Evolutionary conservation across 2,888 invertebrate species (phyloP), one percentile per base, ranked within the genome.

Genomic region (Ectemnius cavifrons): DNA sequence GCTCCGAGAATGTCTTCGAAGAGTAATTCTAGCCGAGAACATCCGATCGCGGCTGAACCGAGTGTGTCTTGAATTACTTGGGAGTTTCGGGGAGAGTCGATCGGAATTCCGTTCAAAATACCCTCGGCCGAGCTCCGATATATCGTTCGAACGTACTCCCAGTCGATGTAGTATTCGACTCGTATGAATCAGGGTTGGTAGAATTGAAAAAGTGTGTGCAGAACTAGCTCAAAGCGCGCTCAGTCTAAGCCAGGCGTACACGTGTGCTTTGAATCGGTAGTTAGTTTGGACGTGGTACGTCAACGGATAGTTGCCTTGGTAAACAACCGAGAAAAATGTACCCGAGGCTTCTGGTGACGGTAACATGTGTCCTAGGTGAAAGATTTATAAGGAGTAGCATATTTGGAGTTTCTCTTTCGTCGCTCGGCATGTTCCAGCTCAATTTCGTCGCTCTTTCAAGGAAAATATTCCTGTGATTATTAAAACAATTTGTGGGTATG

Each of bases 261-360:
- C 58, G 59, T 59, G 59, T 59, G 45, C 20, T 46, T 23, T 47
- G 52, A 52, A 71, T 63, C 58, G 57, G 20, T 18, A 47, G 18
- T 52, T 23, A 27, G 60, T 52, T 63, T 63, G 8, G 16, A 45
- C 63, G 27, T 61, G 8, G 28, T 13, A 18, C 37, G 60, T 64
- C 52, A 16, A 59, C 58, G 47, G 23, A 37, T 37, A 6, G 37
- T 11, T 27, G 47, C 61, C n/a, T 56, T 61, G 4, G 2, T 66
- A 71, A 71, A 66, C 59, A 63, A 18, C n/a, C 11, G 18, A 28
- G 2, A 18, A 45, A 52, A 14, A 59, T 8, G 18, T n/a, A 18
- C 4, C 4, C 13, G 5, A 11, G 45, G 13, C 57, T 18, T 11
- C 20, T 28, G 13, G 49, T 46, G 49, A 28, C 20, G 23, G 60